A percentile compares a stretch with the other conserved stretches of the same genome.
These are phyloP conservation scores for Andrena bucephala DNA, from an alignment of 2,888 invertebrate genomes.

Conservation along the genomic window DNA sequence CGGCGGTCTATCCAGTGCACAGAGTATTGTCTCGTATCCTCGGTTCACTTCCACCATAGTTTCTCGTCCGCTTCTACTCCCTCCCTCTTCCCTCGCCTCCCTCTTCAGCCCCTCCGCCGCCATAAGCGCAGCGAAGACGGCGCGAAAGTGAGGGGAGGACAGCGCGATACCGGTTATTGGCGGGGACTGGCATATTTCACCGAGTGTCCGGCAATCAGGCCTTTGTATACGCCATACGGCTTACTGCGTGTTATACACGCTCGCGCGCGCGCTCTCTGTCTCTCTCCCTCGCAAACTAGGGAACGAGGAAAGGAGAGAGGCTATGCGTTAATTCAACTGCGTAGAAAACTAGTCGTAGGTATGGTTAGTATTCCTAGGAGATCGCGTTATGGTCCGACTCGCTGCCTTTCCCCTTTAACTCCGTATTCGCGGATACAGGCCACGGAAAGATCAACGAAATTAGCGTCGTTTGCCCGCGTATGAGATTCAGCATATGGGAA, in stretches of 20 bases:
- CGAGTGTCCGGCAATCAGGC: constrained; percentile 77
- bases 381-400: constrained; percentile 23
- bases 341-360: constrained; percentile 61
- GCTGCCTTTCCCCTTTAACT: constrained; percentile 1
- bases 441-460: neutral
- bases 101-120: neutral
- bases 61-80: constrained; percentile 43
- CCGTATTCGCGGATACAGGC: neutral
- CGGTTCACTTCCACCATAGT: constrained; percentile 53
- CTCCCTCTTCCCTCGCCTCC: constrained; percentile 8
- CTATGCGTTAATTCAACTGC: constrained; percentile 79
- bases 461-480: neutral
- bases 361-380: constrained; percentile 45
- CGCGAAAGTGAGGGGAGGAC: constrained; percentile 72
- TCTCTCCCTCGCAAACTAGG: constrained; percentile 18
- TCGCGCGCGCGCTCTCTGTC: constrained; percentile 14
- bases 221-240: constrained; percentile 69
- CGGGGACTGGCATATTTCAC: constrained; percentile 80
- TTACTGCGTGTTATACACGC: constrained; percentile 63
- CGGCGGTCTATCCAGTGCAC: constrained; percentile 37
- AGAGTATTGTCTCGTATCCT: constrained; percentile 64
- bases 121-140: constrained; percentile 55
- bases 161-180: constrained; percentile 82
- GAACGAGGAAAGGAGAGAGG: constrained; percentile 48
- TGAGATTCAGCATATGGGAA: neutral